A percentile compares a stretch with the other conserved stretches of the same genome.
phyloP scores from a whole-genome alignment of 2,888 invertebrate species.

The Liodrosophila aerea region DNA sequence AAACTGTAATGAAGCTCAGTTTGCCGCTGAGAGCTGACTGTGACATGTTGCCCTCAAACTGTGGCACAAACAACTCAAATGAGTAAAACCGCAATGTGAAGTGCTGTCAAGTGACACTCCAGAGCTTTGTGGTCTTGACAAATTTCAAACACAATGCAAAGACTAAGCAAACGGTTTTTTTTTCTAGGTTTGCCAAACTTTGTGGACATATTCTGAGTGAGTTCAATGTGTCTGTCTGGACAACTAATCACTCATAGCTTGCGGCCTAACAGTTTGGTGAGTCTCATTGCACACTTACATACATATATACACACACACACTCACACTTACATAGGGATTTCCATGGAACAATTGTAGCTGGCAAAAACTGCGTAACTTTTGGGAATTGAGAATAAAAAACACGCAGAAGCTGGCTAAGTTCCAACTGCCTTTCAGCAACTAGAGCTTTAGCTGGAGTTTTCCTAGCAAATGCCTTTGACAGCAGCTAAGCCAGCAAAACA shows the following conservation, averaged over 20 bases:
- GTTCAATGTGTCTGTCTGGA: conserved; percentile 21
- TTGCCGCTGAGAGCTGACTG: too few relatives aligned
- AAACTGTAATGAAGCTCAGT: neutral
- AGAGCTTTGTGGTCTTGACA: conserved; percentile 7
- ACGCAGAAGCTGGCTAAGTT: conserved; percentile 52
- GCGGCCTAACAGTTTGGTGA: conserved; percentile 34
- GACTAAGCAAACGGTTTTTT: too few relatives aligned
- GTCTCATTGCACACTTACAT: conserved; percentile 12
- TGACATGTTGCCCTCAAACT: neutral
- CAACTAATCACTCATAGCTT: conserved; percentile 63
- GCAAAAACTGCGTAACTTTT: conserved; percentile 56
- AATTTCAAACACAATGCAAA: neutral
- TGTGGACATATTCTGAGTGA: conserved; percentile 20
- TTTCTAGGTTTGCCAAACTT: conserved; percentile 3
- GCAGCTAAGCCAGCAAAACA: conserved; percentile 62
- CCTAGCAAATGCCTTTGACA: conserved; percentile 62
- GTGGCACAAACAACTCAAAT: conserved; percentile 1
- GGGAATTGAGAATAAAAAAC: conserved; percentile 13
- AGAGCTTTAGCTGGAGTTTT: conserved; percentile 11
- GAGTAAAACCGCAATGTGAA: conserved; percentile 13
- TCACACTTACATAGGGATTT: conserved; percentile 17
- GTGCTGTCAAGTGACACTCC: conserved; percentile 7
- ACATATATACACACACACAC: conserved; percentile 3
- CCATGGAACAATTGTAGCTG: conserved; percentile 54
- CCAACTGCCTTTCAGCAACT: conserved; percentile 47